Evolutionary conservation across 1,140 invertebrate genomes (phyloP).

Genomic region (Drosophila sp.): DNA sequence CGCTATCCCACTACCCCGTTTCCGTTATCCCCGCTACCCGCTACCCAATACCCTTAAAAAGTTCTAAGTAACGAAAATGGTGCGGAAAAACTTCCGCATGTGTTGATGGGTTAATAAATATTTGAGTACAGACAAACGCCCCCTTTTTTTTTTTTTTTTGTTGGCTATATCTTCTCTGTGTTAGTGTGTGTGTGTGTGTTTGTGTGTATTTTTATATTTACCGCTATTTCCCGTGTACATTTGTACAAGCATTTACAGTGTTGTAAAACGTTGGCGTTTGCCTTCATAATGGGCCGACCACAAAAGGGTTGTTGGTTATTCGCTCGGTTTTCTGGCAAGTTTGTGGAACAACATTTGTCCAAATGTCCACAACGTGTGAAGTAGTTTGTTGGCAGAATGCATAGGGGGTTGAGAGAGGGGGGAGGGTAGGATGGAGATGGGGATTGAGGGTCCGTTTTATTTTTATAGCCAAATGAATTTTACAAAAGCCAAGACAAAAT

Average conservation of each 20-base stretch:
- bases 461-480: conserved; percentile 79
- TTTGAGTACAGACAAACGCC: conserved; percentile 65
- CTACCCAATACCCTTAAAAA: not conserved
- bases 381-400: conserved; percentile 2
- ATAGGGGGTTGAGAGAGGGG: too few relatives aligned
- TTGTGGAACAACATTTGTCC: conserved; percentile 57
- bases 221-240: conserved; percentile 70
- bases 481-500: conserved; percentile 50
- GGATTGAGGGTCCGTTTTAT: conserved; percentile 29
- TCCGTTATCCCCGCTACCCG: not conserved
- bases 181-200: conserved; percentile 31
- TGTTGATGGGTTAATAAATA: conserved; percentile 81
- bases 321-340: conserved; percentile 50
- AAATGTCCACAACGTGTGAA: not conserved
- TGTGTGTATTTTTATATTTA: conserved; percentile 77
- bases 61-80: conserved; percentile 53
- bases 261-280: conserved; percentile 69
- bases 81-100: conserved; percentile 76
- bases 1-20: not conserved
- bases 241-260: conserved; percentile 61
- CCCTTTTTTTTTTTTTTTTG: conserved; percentile 23
- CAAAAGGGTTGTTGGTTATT: conserved; percentile 61
- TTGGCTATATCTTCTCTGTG: conserved; percentile 2
- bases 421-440: not conserved
- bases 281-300: conserved; percentile 62